Percentiles rank a stretch among this genome's conserved stretches.
Conservation (phyloP, 1,140 invertebrate genomes). For the Leptinotarsa defecta region DNA sequence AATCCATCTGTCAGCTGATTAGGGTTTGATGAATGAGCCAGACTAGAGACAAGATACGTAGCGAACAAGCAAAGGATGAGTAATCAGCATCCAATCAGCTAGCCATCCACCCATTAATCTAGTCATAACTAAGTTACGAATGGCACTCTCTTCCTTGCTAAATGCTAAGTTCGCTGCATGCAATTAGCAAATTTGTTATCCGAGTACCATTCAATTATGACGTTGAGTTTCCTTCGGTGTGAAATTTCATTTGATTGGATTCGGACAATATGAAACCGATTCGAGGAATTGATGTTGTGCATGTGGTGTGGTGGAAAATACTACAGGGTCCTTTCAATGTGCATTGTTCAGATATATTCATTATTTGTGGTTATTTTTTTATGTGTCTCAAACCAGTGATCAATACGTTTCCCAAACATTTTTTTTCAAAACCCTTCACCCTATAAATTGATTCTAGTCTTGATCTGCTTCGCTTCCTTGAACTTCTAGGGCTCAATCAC, state of each 20-base stretch:
- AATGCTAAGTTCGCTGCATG: constrained; percentile 12
- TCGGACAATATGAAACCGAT: background rate
- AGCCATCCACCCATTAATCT: constrained; percentile 9
- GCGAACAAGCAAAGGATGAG: constrained; percentile 2
- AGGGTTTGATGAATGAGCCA: constrained; percentile 14
- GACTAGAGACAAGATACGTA: background rate
- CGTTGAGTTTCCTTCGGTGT: constrained; percentile 1
- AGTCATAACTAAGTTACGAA: constrained; percentile 11
- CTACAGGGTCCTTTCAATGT: too few species aligned
- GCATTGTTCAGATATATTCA: too few species aligned
- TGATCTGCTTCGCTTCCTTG: too few species aligned
- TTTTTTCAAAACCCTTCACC: too few species aligned
- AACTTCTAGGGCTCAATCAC: too few species aligned
- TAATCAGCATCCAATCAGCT: constrained; percentile 5
- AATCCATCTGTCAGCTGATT: background rate
- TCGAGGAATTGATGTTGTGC: background rate
- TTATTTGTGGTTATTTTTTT: too few species aligned
- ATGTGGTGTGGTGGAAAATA: too few species aligned
- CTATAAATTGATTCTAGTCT: too few species aligned
- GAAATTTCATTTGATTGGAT: background rate
- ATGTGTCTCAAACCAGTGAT: too few species aligned
- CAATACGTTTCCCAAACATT: too few species aligned
- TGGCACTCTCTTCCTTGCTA: constrained; percentile 9
- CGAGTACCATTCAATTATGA: constrained; percentile 11
- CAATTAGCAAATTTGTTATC: constrained; percentile 14